Evolutionary conservation across 1,140 invertebrate species (phyloP).

Genomic region (Lepidostoma basale): DNA sequence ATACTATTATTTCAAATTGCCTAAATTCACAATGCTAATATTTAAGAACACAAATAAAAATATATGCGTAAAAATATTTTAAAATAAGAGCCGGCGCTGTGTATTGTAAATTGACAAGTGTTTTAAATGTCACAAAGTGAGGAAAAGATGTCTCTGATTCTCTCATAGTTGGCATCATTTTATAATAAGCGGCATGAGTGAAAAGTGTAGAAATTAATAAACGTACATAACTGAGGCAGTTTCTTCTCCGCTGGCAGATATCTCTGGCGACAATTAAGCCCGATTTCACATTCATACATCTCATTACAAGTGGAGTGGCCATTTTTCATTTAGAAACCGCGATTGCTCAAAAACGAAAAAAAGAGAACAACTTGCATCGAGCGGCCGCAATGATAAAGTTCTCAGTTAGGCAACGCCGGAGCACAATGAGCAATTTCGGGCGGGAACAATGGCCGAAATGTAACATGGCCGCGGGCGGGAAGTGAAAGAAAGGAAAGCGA

Average conservation of each 20-base stretch:
- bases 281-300: constrained; percentile 31
- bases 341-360: constrained; percentile 18
- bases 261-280: constrained; percentile 20
- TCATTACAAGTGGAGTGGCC: constrained; percentile 22
- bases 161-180: too few relatives aligned
- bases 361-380: not conserved
- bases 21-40: too few relatives aligned
- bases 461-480: constrained; percentile 28
- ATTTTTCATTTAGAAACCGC: constrained; percentile 29
- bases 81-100: too few relatives aligned
- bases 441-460: constrained; percentile 29
- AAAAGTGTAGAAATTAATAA: constrained; percentile 22
- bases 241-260: constrained; percentile 8
- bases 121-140: too few relatives aligned
- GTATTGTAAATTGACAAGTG: too few relatives aligned
- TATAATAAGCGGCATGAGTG: not conserved
- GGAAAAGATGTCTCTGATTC: too few relatives aligned
- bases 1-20: too few relatives aligned
- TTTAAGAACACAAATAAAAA: too few relatives aligned
- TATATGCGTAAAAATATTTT: too few relatives aligned
- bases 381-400: constrained; percentile 14
- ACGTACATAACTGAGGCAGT: constrained; percentile 3
- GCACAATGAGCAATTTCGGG: constrained; percentile 24
- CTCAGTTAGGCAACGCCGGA: constrained; percentile 15
- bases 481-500: constrained; percentile 43